Evolutionary conservation across 2,888 invertebrate species (phyloP).

Genomic region (Erynnis tages): DNA sequence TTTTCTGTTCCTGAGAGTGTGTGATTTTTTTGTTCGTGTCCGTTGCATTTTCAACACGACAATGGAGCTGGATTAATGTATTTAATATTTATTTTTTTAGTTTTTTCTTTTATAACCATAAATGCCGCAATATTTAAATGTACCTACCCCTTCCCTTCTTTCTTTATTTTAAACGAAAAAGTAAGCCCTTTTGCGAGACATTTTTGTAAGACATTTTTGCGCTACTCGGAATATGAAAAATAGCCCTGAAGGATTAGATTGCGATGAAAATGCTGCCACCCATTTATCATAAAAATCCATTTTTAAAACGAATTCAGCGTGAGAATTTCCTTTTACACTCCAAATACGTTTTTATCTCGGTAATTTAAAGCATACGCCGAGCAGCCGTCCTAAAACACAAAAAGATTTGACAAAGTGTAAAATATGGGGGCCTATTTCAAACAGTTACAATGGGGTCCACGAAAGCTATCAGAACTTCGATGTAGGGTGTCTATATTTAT

Average conservation of each 20-base stretch:
- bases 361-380: slow-evolving; percentile 21
- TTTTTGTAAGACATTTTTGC: too few relatives aligned
- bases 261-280: slow-evolving; percentile 21
- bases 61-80: too few relatives aligned
- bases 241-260: slow-evolving; percentile 27
- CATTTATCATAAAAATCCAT: slow-evolving; percentile 25
- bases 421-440: slow-evolving; percentile 16
- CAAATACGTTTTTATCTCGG: slow-evolving; percentile 23
- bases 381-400: background rate
- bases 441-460: slow-evolving; percentile 8
- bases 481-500: slow-evolving; percentile 53
- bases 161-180: slow-evolving; percentile 27
- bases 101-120: too few relatives aligned
- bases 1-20: too few relatives aligned
- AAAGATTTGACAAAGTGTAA: slow-evolving; percentile 17
- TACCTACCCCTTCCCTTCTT: too few relatives aligned
- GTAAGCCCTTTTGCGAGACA: background rate
- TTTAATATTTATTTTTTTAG: too few relatives aligned
- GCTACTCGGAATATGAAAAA: slow-evolving; percentile 23
- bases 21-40: too few relatives aligned
- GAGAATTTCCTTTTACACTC: slow-evolving; percentile 20
- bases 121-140: too few relatives aligned
- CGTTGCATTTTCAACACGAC: too few relatives aligned
- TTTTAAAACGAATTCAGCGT: slow-evolving; percentile 21
- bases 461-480: slow-evolving; percentile 30